Percentiles rank a stretch among this genome's conserved stretches.
These are phyloP conservation scores for Protodeltote pygarga DNA, from an alignment of 2,888 invertebrate species.

Conservation along the genomic window DNA sequence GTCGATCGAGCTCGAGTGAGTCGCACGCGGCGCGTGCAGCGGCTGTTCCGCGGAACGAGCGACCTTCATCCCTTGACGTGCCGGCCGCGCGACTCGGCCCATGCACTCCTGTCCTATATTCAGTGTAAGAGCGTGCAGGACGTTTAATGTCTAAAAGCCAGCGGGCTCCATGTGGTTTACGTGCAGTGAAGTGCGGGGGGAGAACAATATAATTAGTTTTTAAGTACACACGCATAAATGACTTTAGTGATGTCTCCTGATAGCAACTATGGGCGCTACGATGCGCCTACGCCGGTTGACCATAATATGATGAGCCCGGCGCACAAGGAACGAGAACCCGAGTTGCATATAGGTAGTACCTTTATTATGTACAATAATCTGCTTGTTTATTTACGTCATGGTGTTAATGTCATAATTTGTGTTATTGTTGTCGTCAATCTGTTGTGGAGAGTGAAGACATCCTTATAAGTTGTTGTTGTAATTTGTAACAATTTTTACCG, in stretches of 20 bases:
- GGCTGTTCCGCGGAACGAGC: constrained; percentile 63
- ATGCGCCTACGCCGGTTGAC: constrained; percentile 85
- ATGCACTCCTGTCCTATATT: constrained; percentile 80
- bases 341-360: constrained; percentile 90
- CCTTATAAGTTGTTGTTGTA: constrained; percentile 11
- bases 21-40: constrained; percentile 81
- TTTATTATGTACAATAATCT: constrained; percentile 34
- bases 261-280: constrained; percentile 88
- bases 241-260: constrained; percentile 90
- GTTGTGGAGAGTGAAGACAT: no score
- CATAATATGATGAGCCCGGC: constrained; percentile 75
- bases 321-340: constrained; percentile 88
- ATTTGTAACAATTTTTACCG: no score
- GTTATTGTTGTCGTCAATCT: constrained; percentile 5
- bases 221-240: constrained; percentile 61
- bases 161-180: constrained; percentile 75
- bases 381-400: constrained; percentile 35
- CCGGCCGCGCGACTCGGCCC: constrained; percentile 68
- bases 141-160: constrained; percentile 60
- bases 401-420: constrained; percentile 24
- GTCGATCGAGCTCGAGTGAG: constrained; percentile 87
- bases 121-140: constrained; percentile 67
- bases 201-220: constrained; percentile 67
- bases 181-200: constrained; percentile 81
- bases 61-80: constrained; percentile 84